Percentiles rank a stretch among this genome's conserved stretches.
Evolutionary conservation across 2,888 invertebrate species (phyloP).

Genomic region (Alviniconcha strummeri): DNA sequence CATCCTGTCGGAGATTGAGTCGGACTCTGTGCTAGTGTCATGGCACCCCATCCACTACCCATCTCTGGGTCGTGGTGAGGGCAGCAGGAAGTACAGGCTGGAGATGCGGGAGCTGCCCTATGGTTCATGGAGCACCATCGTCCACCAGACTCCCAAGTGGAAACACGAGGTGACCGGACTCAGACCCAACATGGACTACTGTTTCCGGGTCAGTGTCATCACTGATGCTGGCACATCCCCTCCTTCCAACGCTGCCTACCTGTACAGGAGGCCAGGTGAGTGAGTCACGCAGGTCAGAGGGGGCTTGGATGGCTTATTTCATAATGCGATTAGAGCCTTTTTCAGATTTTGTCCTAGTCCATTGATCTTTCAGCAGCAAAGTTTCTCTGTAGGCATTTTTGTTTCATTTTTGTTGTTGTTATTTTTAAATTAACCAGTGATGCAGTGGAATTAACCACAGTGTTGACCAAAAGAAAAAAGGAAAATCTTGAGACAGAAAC

Average conservation of each 20-base stretch:
- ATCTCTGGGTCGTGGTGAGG: conserved; percentile 16
- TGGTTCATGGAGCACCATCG: conserved; percentile 55
- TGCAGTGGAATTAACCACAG: no score
- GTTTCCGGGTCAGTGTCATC: conserved; percentile 94
- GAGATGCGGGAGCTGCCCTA: conserved; percentile 56
- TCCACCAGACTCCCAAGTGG: conserved; percentile 51
- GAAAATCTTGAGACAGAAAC: no score
- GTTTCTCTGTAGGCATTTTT: no score
- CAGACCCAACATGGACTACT: conserved; percentile 94
- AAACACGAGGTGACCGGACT: conserved; percentile 74
- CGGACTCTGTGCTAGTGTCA: conserved; percentile 62
- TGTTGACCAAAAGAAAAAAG: no score
- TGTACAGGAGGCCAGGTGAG: conserved; percentile 62
- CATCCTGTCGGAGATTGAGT: conserved; percentile 59
- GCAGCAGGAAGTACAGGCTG: conserved; percentile 35
- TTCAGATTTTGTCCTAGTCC: no score
- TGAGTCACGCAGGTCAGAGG: no score
- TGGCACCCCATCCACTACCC: conserved; percentile 60
- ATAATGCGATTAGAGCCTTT: background rate
- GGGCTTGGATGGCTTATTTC: background rate
- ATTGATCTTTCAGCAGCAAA: no score
- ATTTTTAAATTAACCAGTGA: no score
- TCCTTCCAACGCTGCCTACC: conserved; percentile 89
- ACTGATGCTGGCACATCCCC: conserved; percentile 95
- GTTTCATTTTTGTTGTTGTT: no score